These are phyloP conservation scores for Pomacea maculata DNA, from an alignment of 1,140 invertebrate species.

Conservation along the genomic window DNA sequence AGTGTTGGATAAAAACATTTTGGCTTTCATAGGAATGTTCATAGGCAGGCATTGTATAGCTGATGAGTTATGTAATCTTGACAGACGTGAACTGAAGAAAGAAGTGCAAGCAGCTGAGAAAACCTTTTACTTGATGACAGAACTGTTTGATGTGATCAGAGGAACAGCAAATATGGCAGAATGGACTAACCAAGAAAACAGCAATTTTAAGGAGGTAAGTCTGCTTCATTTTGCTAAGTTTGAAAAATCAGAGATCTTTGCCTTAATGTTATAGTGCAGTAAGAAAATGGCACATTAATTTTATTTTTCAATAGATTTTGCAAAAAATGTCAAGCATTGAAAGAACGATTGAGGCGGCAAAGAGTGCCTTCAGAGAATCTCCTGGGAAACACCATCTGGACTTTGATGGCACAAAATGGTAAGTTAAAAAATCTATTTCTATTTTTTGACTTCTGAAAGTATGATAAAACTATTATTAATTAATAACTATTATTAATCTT, in stretches of 20 bases:
- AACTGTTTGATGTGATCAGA: slow-evolving; percentile 16
- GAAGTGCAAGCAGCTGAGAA: slow-evolving; percentile 7
- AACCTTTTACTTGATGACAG: slow-evolving; percentile 4
- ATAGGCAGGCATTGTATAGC: neutral
- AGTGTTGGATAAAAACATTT: no score
- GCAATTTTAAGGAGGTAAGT: slow-evolving; percentile 19
- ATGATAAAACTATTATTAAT: no score
- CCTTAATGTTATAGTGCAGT: no score
- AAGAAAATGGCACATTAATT: neutral
- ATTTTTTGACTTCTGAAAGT: no score
- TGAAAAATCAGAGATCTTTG: no score
- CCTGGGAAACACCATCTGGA: slow-evolving; percentile 7
- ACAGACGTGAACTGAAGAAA: slow-evolving; percentile 2
- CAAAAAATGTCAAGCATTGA: slow-evolving; percentile 10
- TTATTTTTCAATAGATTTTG: slow-evolving; percentile 11
- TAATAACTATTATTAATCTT: no score
- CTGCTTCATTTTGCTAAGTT: no score
- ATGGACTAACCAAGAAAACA: slow-evolving; percentile 16
- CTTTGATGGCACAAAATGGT: slow-evolving; percentile 22
- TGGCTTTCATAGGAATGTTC: neutral
- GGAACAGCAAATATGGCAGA: slow-evolving; percentile 6
- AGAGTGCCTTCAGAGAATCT: neutral
- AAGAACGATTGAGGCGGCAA: neutral
- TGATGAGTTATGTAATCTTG: neutral
- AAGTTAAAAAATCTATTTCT: neutral